phyloP scores from a whole-genome alignment of 2,888 invertebrate species.

The Thymelicus sylvestris region DNA sequence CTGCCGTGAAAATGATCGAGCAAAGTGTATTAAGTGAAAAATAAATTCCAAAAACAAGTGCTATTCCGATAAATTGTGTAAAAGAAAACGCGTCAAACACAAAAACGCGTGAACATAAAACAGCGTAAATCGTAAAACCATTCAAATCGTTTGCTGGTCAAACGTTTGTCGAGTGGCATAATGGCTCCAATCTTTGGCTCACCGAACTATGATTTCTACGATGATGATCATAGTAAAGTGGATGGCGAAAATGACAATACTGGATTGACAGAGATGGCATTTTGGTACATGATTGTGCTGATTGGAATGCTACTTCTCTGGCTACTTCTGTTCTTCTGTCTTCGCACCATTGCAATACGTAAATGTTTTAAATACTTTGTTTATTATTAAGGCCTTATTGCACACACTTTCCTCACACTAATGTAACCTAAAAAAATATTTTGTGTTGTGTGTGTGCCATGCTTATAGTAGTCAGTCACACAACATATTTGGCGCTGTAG shows the following conservation, averaged over 20 bases:
- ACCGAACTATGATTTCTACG: constrained; percentile 56
- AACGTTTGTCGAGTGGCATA: constrained; percentile 43
- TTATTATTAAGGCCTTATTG: too few relatives aligned
- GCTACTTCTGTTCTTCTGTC: constrained; percentile 68
- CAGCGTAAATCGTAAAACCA: constrained; percentile 13
- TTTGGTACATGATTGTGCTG: constrained; percentile 71
- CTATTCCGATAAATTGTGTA: constrained; percentile 63
- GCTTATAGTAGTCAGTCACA: too few relatives aligned
- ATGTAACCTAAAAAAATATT: too few relatives aligned
- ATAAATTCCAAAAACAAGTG: constrained; percentile 21
- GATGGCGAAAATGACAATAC: constrained; percentile 45
- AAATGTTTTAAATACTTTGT: constrained; percentile 42
- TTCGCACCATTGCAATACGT: constrained; percentile 66
- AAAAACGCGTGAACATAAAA: constrained; percentile 1
- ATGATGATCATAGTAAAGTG: constrained; percentile 41
- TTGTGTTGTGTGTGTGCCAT: too few relatives aligned
- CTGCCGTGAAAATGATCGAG: constrained; percentile 36
- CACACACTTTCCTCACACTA: too few relatives aligned
- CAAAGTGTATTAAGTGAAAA: constrained; percentile 33
- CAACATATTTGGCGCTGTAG: too few relatives aligned
- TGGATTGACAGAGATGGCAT: constrained; percentile 59
- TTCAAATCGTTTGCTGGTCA: constrained; percentile 53
- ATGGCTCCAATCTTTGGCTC: constrained; percentile 68
- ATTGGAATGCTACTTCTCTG: constrained; percentile 65
- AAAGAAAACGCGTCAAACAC: not conserved